Percentiles rank a stretch among this genome's conserved stretches.
phyloP scores from a whole-genome alignment of 2,888 invertebrate species.

The Elysia crispata region DNA sequence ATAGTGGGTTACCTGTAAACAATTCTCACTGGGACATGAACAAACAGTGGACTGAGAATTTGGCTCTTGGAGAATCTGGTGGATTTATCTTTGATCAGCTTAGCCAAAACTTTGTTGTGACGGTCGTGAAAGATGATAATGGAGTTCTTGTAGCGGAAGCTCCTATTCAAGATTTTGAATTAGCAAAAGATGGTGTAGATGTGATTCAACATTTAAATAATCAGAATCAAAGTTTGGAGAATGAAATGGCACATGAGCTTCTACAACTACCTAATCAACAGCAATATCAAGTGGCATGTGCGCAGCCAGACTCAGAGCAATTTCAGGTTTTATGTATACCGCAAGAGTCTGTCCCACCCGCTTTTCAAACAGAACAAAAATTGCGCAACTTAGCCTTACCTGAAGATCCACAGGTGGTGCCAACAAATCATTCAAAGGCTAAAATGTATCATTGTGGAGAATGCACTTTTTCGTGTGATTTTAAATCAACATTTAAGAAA shows the following conservation, averaged over 20 bases:
- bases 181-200: not conserved
- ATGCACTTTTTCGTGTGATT: constrained; percentile 40
- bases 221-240: too few species aligned
- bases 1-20: not conserved
- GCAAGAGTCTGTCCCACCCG: too few species aligned
- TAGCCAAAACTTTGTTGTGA: constrained; percentile 31
- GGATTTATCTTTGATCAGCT: constrained; percentile 29
- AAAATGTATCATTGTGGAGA: constrained; percentile 43
- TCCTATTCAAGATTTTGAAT: not conserved
- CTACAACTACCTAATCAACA: too few species aligned
- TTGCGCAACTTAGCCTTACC: not conserved
- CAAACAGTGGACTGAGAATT: constrained; percentile 34
- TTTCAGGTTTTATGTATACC: too few species aligned
- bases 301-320: too few species aligned
- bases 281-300: too few species aligned
- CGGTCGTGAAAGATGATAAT: constrained; percentile 34
- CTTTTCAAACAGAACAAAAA: constrained; percentile 21
- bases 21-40: constrained; percentile 26
- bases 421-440: constrained; percentile 24
- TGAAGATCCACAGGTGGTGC: not conserved
- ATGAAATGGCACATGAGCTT: too few species aligned
- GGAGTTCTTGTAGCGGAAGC: not conserved
- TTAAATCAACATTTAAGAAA: constrained; percentile 40
- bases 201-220: too few species aligned
- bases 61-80: constrained; percentile 20